phyloP scores from a whole-genome alignment of 2,797 vertebrate genomes.

The Anguilla pacifica region DNA sequence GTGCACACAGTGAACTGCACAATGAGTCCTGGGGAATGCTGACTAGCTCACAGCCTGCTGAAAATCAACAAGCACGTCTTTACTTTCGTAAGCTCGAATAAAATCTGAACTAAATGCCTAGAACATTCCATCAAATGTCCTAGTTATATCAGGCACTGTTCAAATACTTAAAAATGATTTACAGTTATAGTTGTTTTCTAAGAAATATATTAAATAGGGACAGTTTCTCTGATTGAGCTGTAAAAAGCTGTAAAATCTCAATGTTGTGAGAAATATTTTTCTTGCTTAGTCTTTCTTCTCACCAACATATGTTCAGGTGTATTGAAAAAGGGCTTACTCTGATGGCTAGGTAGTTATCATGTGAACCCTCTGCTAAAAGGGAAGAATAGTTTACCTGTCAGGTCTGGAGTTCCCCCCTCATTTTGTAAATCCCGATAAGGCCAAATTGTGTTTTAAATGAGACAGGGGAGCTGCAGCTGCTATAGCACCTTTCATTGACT shows the following conservation, averaged over 20 bases:
- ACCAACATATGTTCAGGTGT: neutral
- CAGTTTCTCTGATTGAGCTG: neutral
- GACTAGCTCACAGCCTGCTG: conserved; percentile 3
- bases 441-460: conserved; percentile 3
- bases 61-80: neutral
- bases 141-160: neutral
- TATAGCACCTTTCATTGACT: conserved; percentile 1
- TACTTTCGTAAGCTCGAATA: neutral
- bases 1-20: neutral
- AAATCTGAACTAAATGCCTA: neutral
- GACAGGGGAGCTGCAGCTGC: neutral
- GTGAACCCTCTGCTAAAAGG: neutral
- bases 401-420: conserved; percentile 12
- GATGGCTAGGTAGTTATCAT: neutral
- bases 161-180: neutral
- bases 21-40: neutral
- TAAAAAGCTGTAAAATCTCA: neutral
- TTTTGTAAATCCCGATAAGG: conserved; percentile 27
- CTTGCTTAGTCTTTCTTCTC: neutral
- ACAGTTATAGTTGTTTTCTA: neutral
- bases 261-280: neutral
- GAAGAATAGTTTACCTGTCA: neutral
- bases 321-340: neutral
- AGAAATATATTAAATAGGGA: too few relatives aligned
- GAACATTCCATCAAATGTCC: neutral